Base-by-base conservation (phyloP, 2,113 vertebrate species). In the Dinomys branickii region DNA sequence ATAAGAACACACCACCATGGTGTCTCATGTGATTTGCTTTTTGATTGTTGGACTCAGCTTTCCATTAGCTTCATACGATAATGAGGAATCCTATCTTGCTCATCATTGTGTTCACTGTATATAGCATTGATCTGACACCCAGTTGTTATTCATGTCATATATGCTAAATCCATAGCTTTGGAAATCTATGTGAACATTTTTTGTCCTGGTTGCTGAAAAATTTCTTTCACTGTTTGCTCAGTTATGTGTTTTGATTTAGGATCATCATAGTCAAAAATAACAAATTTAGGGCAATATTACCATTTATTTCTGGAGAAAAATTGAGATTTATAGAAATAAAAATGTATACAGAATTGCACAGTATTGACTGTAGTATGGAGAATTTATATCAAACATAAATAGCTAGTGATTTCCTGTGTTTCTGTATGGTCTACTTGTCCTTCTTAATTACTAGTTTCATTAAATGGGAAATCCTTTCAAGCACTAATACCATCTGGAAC, bases 211-310 rank as follows among this genome's bases (percentile, higher is more conserved):
- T 95, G 52, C 3, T 67, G 17, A 75, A 41, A 52, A 56, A 2
- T 33, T 78, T 10, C n/a, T 86, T 90, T n/a, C 10, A 24, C 65
- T 88, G 85, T 91, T 17, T 81, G 2, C 56, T 93, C n/a, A 50
- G 50, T 85, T 75, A 14, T 73, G 65, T 96, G n/a, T 84, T 19
- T 84, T 88, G 83, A 24, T n/a, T 81, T 88, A 61, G 41, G 81
- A 61, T 59, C n/a, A 73, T 38, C n/a, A 38, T 22, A 71, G 9
- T 73, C 33, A 86, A 90, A 71, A 65, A 6, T 7, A 33, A 28
- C 7, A 28, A 35, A 77, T 59, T 65, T 54, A 38, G 22, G 26
- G 52, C 20, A 91, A 56, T 5, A 33, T 69, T 44, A 1, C 5
- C 3, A 41, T 75, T 41, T 17, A 33, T 56, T 88, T 17, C 33